Conservation (phyloP, 2,113 vertebrate species). For the Ascaphus truei region DNA sequence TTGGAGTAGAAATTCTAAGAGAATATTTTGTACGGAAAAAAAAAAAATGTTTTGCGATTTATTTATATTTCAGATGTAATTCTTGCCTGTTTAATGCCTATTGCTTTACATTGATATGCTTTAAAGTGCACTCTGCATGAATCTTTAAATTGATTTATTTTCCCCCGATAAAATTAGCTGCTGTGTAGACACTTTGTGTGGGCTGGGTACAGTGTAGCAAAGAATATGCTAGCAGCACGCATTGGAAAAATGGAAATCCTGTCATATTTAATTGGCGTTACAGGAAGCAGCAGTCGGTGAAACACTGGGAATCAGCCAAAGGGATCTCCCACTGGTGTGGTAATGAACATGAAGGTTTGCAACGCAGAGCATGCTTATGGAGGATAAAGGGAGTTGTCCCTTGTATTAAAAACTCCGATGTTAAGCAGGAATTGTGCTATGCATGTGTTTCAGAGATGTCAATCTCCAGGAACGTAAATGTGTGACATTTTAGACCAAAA, state of each 20-base stretch:
- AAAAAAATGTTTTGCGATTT: no score
- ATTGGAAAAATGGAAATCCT: background rate
- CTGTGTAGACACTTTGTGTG: background rate
- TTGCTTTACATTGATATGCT: no score
- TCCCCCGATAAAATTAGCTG: background rate
- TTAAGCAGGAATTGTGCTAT: no score
- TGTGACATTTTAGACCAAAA: no score
- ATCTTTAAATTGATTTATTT: background rate
- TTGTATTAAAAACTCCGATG: no score
- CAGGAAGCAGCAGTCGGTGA: background rate
- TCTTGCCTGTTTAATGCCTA: no score
- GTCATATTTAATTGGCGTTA: background rate
- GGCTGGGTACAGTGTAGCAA: background rate
- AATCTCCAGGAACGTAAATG: no score
- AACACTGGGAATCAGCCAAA: background rate
- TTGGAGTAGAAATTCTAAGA: no score
- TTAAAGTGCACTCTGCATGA: background rate
- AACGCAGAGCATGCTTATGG: background rate
- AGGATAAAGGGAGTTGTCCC: background rate
- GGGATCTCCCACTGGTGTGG: background rate
- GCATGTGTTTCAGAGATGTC: no score
- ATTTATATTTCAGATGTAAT: no score
- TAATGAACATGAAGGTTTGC: background rate
- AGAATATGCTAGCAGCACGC: background rate
- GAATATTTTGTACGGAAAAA: no score